phyloP scores from a whole-genome alignment of 2,797 vertebrate species.

The Ctenochaetus hawaiiensis region DNA sequence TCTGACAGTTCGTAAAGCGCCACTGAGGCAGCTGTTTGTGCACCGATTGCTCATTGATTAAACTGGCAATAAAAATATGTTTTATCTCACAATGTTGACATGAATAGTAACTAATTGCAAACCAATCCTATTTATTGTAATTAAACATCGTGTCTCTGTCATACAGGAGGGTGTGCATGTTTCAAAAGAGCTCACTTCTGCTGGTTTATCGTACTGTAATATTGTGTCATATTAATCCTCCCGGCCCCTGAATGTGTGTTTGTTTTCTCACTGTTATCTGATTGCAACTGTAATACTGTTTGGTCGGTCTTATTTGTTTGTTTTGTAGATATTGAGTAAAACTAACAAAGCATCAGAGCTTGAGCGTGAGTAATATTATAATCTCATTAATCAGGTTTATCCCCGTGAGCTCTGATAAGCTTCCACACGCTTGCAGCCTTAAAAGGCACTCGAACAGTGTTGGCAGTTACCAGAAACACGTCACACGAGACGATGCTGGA shows the following conservation, averaged over 20 bases:
- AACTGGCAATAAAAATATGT: not conserved
- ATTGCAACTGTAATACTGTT: not conserved
- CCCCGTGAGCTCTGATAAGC: not conserved
- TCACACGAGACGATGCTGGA: not conserved
- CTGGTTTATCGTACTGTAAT: no score
- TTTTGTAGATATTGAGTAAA: conserved; percentile 2
- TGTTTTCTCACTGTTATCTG: not conserved
- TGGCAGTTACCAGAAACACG: not conserved
- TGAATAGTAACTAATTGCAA: not conserved
- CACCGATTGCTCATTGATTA: not conserved
- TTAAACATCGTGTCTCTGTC: not conserved
- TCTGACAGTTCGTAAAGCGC: not conserved
- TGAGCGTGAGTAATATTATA: conserved; percentile 1
- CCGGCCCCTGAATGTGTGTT: not conserved
- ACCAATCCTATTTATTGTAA: not conserved
- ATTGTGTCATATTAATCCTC: not conserved
- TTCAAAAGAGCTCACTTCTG: not conserved
- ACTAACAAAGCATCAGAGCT: not conserved
- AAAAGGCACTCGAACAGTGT: not conserved
- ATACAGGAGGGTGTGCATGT: not conserved
- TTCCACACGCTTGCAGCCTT: not conserved
- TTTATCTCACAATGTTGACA: not conserved
- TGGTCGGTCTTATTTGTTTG: conserved; percentile 1
- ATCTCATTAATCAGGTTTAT: conserved; percentile 14
- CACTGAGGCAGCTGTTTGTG: not conserved